These are phyloP conservation scores for Scomber japonicus DNA, from an alignment of 2,113 vertebrate species.

Conservation along the genomic window DNA sequence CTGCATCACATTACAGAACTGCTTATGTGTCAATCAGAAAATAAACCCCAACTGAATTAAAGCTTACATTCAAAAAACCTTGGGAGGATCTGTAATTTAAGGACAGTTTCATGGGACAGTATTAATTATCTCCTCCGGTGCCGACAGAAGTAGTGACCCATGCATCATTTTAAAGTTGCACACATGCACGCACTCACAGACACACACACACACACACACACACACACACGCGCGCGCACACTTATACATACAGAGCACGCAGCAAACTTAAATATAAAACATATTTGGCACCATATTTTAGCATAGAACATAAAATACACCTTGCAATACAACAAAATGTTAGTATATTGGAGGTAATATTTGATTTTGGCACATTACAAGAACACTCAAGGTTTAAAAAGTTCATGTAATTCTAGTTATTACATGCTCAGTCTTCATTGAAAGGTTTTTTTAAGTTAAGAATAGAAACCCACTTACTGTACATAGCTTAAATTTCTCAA, in stretches of 20 bases:
- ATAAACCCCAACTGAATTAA: conserved; percentile 50
- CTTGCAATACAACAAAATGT: conserved; percentile 65
- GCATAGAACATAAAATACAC: conserved; percentile 77
- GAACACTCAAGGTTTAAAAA: conserved; percentile 64
- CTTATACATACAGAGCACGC: background rate
- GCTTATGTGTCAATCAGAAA: conserved; percentile 27
- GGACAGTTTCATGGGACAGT: conserved; percentile 44
- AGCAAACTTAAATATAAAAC: conserved; percentile 55
- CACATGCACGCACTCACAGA: conserved; percentile 10
- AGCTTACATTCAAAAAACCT: conserved; percentile 78
- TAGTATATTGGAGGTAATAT: conserved; percentile 73
- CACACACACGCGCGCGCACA: background rate
- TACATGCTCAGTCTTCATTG: conserved; percentile 57
- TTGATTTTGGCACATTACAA: conserved; percentile 75
- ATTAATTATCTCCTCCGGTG: conserved; percentile 19
- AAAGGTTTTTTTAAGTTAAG: conserved; percentile 26
- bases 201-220: conserved; percentile 18
- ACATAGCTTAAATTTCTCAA: conserved; percentile 24
- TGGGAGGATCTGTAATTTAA: conserved; percentile 36
- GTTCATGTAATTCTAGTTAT: conserved; percentile 42
- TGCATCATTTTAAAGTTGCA: conserved; percentile 51
- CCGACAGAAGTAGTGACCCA: conserved; percentile 41
- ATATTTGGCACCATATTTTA: conserved; percentile 80
- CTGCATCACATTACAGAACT: conserved; percentile 68
- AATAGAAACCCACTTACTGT: conserved; percentile 45